Base-by-base conservation (phyloP, 2,888 invertebrate genomes). In the Rhabditoides inermis region DNA sequence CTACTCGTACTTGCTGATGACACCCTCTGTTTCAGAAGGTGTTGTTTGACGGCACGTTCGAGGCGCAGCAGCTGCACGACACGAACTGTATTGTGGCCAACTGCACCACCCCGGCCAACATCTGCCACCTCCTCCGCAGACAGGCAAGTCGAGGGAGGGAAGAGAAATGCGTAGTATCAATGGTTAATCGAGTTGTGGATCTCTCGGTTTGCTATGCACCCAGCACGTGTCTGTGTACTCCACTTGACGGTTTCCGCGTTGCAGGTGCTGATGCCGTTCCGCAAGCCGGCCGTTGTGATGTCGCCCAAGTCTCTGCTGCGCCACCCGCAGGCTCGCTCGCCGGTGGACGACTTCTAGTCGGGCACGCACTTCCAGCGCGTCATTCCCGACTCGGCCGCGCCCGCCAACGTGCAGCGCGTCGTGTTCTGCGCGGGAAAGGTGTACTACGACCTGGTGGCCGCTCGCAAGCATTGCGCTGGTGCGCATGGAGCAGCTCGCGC, bases 281-380 rank as follows among this genome's bases (percentile, higher is more conserved):
- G 98, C 75, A 98, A 98, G 81, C 98, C 98, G 41, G 79, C 84
- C 69, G 86, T 99, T 72, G 80, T 98, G 49, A 89, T 95, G 87
- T 90, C 94, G 54, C 98, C 98, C 58, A 99, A 99, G 81, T 91
- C 90, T 40, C 82, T 99, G 76, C 83, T 99, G 70, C 84, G 98
- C 69, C 91, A 91, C 77, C 94, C 95, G 12, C 90, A 92, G 79
- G 90, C 90, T 55, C 86, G 86, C 76, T 94, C 94, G 49, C 87
- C 86, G 60, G 91, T 98, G 78, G 90, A 90, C 76, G 86, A 90
- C 51, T 94, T 98, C 90, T 80, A 82, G 49, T 86, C 88, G 53
- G 76, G 68, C 44, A 70, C 80, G 2, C 60, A 58, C 46, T 81
- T 81, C 75, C 68, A 74, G 62, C 82, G 87, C 68, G 77, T 91